Conservation (phyloP, 1,140 invertebrate genomes). For the Sesamia nonagrioides region DNA sequence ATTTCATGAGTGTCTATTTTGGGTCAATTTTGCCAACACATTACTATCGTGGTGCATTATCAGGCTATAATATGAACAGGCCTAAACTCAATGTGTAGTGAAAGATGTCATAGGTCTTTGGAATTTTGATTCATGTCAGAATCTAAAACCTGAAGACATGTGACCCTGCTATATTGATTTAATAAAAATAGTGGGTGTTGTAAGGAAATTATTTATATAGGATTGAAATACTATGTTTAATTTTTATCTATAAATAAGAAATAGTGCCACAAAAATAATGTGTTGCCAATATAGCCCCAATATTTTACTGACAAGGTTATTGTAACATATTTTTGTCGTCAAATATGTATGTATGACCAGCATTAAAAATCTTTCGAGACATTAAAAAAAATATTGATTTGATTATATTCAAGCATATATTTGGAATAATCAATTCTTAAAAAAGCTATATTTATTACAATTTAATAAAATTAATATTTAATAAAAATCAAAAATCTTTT, state of each 20-base stretch:
- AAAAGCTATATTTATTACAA: neutral
- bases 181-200: neutral
- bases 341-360: slow-evolving; percentile 9
- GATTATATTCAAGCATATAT: neutral
- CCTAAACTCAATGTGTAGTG: too few relatives aligned
- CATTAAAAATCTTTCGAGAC: neutral
- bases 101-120: too few relatives aligned
- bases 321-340: neutral
- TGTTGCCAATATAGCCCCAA: neutral
- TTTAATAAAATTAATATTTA: neutral
- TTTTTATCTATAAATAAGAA: too few relatives aligned
- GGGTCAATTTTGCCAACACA: neutral
- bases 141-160: too few relatives aligned
- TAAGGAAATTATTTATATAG: too few relatives aligned
- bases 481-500: neutral
- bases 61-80: too few relatives aligned
- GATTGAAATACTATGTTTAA: too few relatives aligned
- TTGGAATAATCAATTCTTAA: neutral
- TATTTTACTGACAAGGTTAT: neutral
- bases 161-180: too few relatives aligned
- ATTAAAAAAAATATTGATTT: neutral
- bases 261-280: neutral
- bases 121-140: too few relatives aligned
- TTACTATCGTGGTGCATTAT: neutral
- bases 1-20: neutral